Conservation (phyloP, 2,888 invertebrate genomes). For the Diarsia brunnea region DNA sequence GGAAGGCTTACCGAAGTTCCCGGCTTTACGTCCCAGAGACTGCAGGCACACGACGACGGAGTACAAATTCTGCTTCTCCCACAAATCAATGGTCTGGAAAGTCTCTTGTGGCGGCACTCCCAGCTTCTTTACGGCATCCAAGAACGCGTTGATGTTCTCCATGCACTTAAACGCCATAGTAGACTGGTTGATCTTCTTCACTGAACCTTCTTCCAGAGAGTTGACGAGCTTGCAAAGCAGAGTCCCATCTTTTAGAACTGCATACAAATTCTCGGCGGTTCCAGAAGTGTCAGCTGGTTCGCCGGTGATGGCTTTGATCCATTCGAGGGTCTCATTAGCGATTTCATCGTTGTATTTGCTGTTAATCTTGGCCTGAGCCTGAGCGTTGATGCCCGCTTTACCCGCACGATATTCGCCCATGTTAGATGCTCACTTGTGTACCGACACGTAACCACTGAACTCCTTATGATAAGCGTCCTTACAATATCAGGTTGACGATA, state of each 20-base stretch:
- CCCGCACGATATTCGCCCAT: slow-evolving; percentile 88
- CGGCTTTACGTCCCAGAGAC: slow-evolving; percentile 98
- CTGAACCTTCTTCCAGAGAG: slow-evolving; percentile 95
- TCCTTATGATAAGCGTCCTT: slow-evolving; percentile 83
- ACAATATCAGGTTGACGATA: slow-evolving; percentile 82
- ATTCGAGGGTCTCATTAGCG: slow-evolving; percentile 97
- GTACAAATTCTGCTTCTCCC: slow-evolving; percentile 98
- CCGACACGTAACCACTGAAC: slow-evolving; percentile 87
- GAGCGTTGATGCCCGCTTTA: slow-evolving; percentile 89
- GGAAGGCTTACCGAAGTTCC: slow-evolving; percentile 95
- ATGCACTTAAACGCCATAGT: slow-evolving; percentile 99
- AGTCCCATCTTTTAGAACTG: slow-evolving; percentile 96
- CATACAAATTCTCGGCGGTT: slow-evolving; percentile 97
- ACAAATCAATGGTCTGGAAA: slow-evolving; percentile 99
- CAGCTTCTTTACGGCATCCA: slow-evolving; percentile 95
- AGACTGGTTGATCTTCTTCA: slow-evolving; percentile 97
- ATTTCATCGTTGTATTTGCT: slow-evolving; percentile 99
- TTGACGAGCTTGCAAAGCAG: slow-evolving; percentile 97
- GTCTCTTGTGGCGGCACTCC: slow-evolving; percentile 98
- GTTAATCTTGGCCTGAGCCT: slow-evolving; percentile 93
- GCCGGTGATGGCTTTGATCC: slow-evolving; percentile 96
- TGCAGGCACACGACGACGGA: slow-evolving; percentile 99
- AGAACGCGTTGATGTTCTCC: slow-evolving; percentile 99
- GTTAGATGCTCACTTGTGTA: slow-evolving; percentile 82
- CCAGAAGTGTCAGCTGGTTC: slow-evolving; percentile 96